Evolutionary conservation across 1,140 invertebrate genomes (phyloP).

Genomic region (Araneus ventricosus): DNA sequence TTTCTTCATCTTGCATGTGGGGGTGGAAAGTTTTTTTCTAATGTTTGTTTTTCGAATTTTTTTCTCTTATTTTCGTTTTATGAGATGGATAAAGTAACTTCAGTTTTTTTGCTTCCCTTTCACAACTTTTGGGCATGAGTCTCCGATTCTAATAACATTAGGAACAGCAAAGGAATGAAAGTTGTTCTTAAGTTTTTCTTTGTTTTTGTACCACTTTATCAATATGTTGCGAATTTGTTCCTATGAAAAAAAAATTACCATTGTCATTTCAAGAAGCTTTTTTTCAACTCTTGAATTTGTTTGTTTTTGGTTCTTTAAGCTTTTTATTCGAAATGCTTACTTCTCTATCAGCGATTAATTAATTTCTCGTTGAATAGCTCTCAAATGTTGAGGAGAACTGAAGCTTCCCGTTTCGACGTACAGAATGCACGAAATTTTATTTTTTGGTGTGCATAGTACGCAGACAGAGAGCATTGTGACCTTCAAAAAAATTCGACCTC

Average conservation of each 20-base stretch:
- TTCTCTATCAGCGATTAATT: background rate
- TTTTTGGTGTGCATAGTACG: too few species aligned
- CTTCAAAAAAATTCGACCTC: too few species aligned
- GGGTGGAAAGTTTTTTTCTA: background rate
- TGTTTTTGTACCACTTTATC: constrained; percentile 1
- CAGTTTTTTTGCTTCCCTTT: constrained; percentile 10
- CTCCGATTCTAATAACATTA: constrained; percentile 31
- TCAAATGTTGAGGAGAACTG: too few species aligned
- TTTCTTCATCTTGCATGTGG: background rate
- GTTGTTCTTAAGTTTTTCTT: background rate
- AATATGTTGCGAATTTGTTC: constrained; percentile 3
- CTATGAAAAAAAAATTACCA: background rate
- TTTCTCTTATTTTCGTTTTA: constrained; percentile 9
- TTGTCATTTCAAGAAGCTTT: background rate
- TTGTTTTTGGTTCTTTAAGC: background rate
- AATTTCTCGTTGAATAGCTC: too few species aligned
- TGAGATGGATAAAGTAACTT: constrained; percentile 32
- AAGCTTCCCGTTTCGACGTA: too few species aligned
- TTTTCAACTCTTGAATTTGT: background rate
- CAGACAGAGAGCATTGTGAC: too few species aligned
- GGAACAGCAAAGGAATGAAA: background rate
- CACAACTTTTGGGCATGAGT: background rate
- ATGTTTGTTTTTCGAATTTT: background rate
- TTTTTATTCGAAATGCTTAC: background rate
- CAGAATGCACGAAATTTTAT: too few species aligned